Evolutionary conservation across 1,140 invertebrate species (phyloP).

Genomic region (Neomicropteryx cornuta): DNA sequence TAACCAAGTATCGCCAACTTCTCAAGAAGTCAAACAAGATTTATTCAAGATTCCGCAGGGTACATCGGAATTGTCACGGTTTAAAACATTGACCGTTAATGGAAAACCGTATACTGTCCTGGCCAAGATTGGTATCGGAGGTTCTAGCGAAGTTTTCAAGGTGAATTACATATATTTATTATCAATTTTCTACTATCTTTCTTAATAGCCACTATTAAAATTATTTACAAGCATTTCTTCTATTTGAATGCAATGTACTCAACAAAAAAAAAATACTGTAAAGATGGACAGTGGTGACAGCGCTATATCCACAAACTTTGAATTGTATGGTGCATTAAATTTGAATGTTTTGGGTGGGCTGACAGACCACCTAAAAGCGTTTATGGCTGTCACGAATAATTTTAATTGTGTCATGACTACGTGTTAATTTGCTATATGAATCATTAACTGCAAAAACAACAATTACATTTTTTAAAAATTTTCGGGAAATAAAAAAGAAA

Average conservation of each 20-base stretch:
- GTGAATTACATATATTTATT: slow-evolving; percentile 17
- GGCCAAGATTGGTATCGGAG: slow-evolving; percentile 32
- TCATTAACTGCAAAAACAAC: no score
- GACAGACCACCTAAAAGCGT: no score
- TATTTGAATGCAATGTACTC: background rate
- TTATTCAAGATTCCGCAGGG: no score
- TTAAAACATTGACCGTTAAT: slow-evolving; percentile 33
- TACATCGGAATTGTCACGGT: slow-evolving; percentile 21
- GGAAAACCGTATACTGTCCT: slow-evolving; percentile 37
- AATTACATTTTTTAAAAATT: no score
- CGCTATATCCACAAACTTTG: background rate
- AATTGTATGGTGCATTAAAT: background rate
- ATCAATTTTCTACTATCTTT: slow-evolving; percentile 5
- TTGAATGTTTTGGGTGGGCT: background rate
- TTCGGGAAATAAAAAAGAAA: no score
- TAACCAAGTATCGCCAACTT: no score
- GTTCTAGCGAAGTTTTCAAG: slow-evolving; percentile 40
- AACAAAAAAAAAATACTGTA: background rate
- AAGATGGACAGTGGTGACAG: background rate
- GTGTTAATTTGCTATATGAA: no score
- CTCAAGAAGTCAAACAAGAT: no score
- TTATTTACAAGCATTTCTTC: slow-evolving; percentile 1
- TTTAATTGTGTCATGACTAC: no score
- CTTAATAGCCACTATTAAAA: background rate
- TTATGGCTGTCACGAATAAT: no score